Conservation (phyloP, 2,888 invertebrate genomes). For the Tridacna gigas region DNA sequence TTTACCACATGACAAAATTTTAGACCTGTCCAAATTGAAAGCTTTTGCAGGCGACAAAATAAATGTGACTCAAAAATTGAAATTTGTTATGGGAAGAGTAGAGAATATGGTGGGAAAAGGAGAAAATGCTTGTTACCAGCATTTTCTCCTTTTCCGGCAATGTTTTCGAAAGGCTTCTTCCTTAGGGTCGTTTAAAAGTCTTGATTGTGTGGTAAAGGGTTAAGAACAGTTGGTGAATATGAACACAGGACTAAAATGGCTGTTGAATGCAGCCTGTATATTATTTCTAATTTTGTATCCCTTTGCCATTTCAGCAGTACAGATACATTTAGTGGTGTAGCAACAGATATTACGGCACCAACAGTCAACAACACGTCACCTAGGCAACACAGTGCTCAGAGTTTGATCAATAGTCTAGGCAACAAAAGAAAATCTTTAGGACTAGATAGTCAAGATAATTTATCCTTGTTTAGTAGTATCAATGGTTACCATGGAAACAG, state of each 20-base stretch:
- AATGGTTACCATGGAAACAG: slow-evolving; percentile 74
- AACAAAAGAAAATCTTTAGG: slow-evolving; percentile 69
- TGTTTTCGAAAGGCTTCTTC: not conserved
- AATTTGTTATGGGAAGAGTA: not conserved
- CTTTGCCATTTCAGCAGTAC: slow-evolving; percentile 10
- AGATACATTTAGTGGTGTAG: slow-evolving; percentile 24
- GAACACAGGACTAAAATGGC: too few species aligned
- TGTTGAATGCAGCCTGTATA: too few species aligned
- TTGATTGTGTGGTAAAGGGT: not conserved
- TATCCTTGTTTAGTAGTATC: slow-evolving; percentile 80
- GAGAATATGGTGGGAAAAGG: not conserved
- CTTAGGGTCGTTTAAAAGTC: not conserved
- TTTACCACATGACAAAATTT: slow-evolving; percentile 4
- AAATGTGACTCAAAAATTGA: not conserved
- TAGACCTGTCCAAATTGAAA: slow-evolving; percentile 2
- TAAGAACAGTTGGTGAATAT: too few species aligned
- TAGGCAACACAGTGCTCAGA: slow-evolving; percentile 54
- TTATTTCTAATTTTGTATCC: not conserved
- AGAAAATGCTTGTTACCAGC: slow-evolving; percentile 8
- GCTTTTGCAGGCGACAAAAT: not conserved
- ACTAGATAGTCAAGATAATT: slow-evolving; percentile 75
- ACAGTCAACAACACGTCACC: slow-evolving; percentile 41
- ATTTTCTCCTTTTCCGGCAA: not conserved
- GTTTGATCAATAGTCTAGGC: slow-evolving; percentile 52
- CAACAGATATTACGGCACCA: not conserved